These are phyloP conservation scores for Heteropelma amictum DNA, from an alignment of 2,888 invertebrate species.

Conservation along the genomic window DNA sequence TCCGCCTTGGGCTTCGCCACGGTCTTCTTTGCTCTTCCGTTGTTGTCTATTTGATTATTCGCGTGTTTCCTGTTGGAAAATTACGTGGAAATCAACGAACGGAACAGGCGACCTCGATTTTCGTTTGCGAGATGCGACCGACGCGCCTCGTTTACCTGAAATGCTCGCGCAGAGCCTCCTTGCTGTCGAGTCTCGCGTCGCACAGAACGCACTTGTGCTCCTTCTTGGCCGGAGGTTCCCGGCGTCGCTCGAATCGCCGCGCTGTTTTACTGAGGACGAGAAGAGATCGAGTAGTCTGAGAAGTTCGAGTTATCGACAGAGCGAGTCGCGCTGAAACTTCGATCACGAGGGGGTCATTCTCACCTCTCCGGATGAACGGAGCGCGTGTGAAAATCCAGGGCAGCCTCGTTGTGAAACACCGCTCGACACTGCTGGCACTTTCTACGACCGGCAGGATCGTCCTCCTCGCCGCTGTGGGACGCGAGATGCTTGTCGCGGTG, in stretches of 20 bases:
- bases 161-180: conserved; percentile 82
- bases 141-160: conserved; percentile 81
- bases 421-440: conserved; percentile 81
- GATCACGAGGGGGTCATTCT: neutral
- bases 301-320: no score
- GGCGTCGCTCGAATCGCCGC: conserved; percentile 5
- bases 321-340: no score
- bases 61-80: conserved; percentile 81
- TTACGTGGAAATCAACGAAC: neutral
- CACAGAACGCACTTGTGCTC: conserved; percentile 81
- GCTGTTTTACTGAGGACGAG: neutral
- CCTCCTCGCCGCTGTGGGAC: conserved; percentile 76
- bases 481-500: conserved; percentile 81
- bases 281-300: no score
- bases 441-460: conserved; percentile 62
- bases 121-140: neutral
- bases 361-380: conserved; percentile 78
- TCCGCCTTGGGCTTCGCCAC: conserved; percentile 39
- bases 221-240: conserved; percentile 63
- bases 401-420: conserved; percentile 80
- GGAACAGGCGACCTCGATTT: neutral
- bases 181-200: conserved; percentile 80
- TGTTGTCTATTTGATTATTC: conserved; percentile 81
- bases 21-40: conserved; percentile 66
- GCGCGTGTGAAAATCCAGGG: conserved; percentile 81